Conservation (phyloP, 30 jellyfish, hydroid and myxozoan genomes). For the Cassiopea andromeda region DNA sequence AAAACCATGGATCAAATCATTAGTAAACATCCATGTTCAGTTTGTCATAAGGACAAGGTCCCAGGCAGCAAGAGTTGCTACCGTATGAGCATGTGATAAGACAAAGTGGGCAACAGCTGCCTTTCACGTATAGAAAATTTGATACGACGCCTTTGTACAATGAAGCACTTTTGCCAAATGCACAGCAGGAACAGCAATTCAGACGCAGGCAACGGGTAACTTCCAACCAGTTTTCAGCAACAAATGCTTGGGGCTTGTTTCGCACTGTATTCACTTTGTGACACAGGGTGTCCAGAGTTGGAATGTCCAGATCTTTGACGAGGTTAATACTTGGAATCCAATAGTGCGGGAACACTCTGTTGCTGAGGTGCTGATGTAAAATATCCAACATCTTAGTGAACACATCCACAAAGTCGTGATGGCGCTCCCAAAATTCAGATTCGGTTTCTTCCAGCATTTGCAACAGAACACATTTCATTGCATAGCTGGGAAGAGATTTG, state of each 20-base stretch:
- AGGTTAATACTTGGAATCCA: slow-evolving; percentile 43
- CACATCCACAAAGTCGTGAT: not conserved
- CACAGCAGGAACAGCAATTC: slow-evolving; percentile 29
- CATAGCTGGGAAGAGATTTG: slow-evolving; percentile 18
- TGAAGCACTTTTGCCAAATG: slow-evolving; percentile 3
- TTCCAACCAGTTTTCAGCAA: slow-evolving; percentile 46
- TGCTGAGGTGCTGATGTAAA: slow-evolving; percentile 1
- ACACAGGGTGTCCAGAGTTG: not conserved
- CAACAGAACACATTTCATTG: slow-evolving; percentile 20
- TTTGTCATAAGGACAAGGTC: slow-evolving; percentile 45
- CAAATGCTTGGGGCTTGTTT: slow-evolving; percentile 10
- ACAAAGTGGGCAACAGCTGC: slow-evolving; percentile 3
- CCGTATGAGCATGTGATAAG: slow-evolving; percentile 23
- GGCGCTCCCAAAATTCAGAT: not conserved
- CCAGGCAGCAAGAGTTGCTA: slow-evolving; percentile 1
- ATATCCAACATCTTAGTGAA: slow-evolving; percentile 23
- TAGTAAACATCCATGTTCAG: slow-evolving; percentile 39
- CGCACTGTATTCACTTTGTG: not conserved
- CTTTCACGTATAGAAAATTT: slow-evolving; percentile 4
- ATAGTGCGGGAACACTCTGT: slow-evolving; percentile 29
- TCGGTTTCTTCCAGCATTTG: slow-evolving; percentile 27
- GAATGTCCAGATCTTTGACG: not conserved
- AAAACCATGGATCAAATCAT: too few species aligned
- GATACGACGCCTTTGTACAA: slow-evolving; percentile 7
- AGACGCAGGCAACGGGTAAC: slow-evolving; percentile 23